Conservation (phyloP, 2,797 vertebrate genomes). For the Pangasius sanitwongsei region DNA sequence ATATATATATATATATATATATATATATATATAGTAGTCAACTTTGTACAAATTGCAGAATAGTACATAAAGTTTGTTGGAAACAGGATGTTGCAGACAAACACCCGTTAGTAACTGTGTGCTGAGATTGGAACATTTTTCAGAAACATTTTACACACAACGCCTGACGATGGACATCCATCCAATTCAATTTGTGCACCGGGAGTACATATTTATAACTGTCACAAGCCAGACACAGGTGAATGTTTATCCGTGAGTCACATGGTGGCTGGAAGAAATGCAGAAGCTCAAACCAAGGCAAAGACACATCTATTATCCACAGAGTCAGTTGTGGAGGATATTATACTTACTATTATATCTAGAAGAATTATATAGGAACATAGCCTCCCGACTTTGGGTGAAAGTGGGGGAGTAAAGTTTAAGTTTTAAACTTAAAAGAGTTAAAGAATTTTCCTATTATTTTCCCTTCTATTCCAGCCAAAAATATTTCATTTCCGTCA, state of each 20-base stretch:
- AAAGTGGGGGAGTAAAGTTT: background rate
- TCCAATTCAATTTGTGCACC: background rate
- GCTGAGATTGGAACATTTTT: constrained; percentile 4
- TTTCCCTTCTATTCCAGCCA: background rate
- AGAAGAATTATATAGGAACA: background rate
- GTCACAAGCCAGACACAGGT: background rate
- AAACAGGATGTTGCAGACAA: background rate
- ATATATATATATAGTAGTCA: background rate
- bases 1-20: background rate
- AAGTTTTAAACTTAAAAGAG: no score
- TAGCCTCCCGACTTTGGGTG: background rate
- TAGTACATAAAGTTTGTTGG: constrained; percentile 3
- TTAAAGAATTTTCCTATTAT: background rate
- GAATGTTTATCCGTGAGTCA: background rate
- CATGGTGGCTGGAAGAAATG: background rate
- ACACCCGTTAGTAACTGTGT: background rate
- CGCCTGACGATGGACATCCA: background rate
- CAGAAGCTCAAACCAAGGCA: background rate
- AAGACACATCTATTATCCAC: background rate
- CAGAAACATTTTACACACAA: background rate
- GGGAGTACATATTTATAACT: background rate
- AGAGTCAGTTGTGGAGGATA: background rate
- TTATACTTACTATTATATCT: background rate
- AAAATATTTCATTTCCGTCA: background rate
- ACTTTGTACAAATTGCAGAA: background rate